Conservation (phyloP, 2,113 vertebrate species). For the Scolopax mira region DNA sequence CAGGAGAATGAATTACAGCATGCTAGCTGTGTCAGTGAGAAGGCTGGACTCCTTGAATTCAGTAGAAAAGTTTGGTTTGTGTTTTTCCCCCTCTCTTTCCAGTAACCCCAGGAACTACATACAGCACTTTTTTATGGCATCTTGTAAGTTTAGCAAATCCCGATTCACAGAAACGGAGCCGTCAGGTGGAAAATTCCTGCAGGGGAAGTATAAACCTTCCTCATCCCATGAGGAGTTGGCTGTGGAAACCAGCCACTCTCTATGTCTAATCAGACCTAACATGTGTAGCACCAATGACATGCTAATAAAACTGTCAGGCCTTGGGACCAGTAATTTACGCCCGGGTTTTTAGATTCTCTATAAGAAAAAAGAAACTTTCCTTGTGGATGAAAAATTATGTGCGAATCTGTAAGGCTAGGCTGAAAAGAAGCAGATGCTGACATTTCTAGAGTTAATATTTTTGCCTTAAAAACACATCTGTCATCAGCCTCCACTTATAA, state of each 20-base stretch:
- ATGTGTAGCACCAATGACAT: slow-evolving; percentile 18
- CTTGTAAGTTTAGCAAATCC: not conserved
- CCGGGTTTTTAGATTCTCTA: slow-evolving; percentile 58
- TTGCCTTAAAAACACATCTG: slow-evolving; percentile 71
- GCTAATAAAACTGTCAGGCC: slow-evolving; percentile 71
- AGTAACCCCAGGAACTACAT: not conserved
- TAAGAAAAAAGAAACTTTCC: slow-evolving; percentile 1
- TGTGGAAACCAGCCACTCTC: not conserved
- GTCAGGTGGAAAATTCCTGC: slow-evolving; percentile 1
- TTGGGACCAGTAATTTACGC: slow-evolving; percentile 53
- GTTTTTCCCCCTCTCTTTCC: not conserved
- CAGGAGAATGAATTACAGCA: not conserved
- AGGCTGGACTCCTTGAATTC: not conserved
- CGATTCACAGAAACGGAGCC: not conserved
- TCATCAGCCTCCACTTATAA: slow-evolving; percentile 69
- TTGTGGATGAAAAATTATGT: slow-evolving; percentile 68
- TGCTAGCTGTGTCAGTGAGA: not conserved
- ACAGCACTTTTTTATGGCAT: not conserved
- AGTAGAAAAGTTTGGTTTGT: not conserved
- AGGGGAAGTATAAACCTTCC: not conserved
- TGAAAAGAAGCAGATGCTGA: slow-evolving; percentile 77
- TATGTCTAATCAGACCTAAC: slow-evolving; percentile 35
- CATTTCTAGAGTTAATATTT: slow-evolving; percentile 70
- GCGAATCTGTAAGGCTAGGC: slow-evolving; percentile 53
- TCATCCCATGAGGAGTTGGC: not conserved